Conservation (phyloP, 2,797 vertebrate genomes). For the Sebastes vulpes region DNA sequence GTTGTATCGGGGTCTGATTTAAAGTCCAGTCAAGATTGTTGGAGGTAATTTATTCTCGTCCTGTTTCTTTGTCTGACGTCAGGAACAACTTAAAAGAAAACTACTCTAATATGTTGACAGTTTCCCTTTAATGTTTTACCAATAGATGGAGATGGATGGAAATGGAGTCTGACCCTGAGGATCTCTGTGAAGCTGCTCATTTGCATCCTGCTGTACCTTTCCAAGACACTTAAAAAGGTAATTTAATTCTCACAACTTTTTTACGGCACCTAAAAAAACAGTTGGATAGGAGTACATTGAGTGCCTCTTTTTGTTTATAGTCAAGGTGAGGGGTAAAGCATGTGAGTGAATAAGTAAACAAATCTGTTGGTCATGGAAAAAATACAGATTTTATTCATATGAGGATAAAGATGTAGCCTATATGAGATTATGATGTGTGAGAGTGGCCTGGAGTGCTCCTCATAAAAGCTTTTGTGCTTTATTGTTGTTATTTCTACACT, state of each 20-base stretch:
- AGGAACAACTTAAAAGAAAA: neutral
- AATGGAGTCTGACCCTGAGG: neutral
- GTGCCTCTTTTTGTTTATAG: neutral
- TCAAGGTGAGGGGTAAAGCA: neutral
- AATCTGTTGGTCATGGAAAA: neutral
- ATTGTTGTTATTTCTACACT: neutral
- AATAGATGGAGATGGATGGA: neutral
- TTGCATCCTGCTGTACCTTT: constrained; percentile 26
- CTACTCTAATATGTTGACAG: neutral
- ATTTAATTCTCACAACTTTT: constrained; percentile 4
- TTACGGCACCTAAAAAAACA: neutral
- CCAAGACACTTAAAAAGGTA: neutral
- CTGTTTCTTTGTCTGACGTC: neutral
- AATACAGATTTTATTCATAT: neutral
- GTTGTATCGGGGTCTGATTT: neutral
- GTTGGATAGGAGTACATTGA: neutral
- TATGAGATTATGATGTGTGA: neutral
- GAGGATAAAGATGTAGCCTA: neutral
- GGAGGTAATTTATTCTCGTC: neutral
- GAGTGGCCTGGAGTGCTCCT: neutral
- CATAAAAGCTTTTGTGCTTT: neutral
- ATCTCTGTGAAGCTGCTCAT: constrained; percentile 1
- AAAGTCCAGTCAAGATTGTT: neutral
- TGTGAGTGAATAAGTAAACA: neutral
- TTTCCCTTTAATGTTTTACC: neutral